These are phyloP conservation scores for Crax fasciolata DNA, from an alignment of 2,797 vertebrate genomes.

Conservation along the genomic window DNA sequence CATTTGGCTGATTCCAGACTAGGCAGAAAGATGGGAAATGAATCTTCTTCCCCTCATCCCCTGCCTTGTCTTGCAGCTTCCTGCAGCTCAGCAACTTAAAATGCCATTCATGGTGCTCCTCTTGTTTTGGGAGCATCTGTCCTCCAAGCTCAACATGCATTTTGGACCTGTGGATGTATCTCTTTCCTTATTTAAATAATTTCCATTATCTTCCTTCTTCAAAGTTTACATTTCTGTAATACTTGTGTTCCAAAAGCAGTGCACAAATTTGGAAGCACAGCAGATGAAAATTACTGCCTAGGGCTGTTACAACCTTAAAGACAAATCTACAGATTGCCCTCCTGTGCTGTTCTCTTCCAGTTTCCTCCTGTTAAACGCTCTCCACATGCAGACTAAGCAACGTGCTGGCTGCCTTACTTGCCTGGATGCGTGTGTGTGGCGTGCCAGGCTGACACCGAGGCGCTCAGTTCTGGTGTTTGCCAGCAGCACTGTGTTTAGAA, in stretches of 20 bases:
- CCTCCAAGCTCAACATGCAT: background rate
- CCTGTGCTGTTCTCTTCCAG: background rate
- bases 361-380: background rate
- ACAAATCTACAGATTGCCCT: background rate
- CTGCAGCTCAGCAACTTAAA: background rate
- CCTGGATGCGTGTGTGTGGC: background rate
- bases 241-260: background rate
- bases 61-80: background rate
- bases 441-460: background rate
- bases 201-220: background rate
- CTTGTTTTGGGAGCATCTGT: background rate
- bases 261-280: background rate
- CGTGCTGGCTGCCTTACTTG: background rate
- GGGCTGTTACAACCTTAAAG: background rate
- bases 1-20: background rate
- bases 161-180: background rate
- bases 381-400: background rate
- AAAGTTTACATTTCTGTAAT: background rate
- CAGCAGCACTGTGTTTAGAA: background rate
- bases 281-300: background rate
- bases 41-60: background rate
- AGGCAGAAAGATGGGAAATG: background rate
- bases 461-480: background rate
- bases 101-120: background rate
- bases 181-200: background rate